phyloP scores from a whole-genome alignment of 2,888 invertebrate species.

The Nomada lathburiana region DNA sequence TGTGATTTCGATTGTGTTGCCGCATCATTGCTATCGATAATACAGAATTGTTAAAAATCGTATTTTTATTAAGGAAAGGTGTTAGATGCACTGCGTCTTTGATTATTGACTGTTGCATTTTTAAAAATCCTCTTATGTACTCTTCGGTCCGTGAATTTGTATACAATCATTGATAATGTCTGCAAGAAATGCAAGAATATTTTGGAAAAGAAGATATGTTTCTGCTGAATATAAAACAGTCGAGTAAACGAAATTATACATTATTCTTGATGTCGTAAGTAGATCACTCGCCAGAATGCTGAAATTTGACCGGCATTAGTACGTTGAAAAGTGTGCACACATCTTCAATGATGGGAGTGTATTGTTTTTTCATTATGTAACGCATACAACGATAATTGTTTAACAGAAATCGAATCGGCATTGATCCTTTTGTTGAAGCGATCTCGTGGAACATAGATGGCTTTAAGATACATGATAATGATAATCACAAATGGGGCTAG shows the following conservation, averaged over 20 bases:
- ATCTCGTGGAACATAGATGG: slow-evolving; percentile 10
- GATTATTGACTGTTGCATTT: no score
- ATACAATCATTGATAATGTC: no score
- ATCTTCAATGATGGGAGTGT: slow-evolving; percentile 4
- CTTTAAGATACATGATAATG: slow-evolving; percentile 1
- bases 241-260: background rate
- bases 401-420: background rate
- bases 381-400: background rate
- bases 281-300: background rate
- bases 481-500: slow-evolving; percentile 21
- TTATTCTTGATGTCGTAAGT: background rate
- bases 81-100: no score
- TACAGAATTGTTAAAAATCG: no score
- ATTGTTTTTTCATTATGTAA: slow-evolving; percentile 6
- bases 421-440: slow-evolving; percentile 2
- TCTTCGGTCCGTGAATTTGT: no score
- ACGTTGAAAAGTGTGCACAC: background rate
- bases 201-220: no score
- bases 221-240: background rate
- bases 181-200: no score
- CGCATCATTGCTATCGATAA: no score
- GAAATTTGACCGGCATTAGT: slow-evolving; percentile 2
- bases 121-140: no score
- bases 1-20: no score
- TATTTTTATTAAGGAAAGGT: no score